phyloP scores from a whole-genome alignment of 1,140 invertebrate species.

The Caenorhabditis remanei region DNA sequence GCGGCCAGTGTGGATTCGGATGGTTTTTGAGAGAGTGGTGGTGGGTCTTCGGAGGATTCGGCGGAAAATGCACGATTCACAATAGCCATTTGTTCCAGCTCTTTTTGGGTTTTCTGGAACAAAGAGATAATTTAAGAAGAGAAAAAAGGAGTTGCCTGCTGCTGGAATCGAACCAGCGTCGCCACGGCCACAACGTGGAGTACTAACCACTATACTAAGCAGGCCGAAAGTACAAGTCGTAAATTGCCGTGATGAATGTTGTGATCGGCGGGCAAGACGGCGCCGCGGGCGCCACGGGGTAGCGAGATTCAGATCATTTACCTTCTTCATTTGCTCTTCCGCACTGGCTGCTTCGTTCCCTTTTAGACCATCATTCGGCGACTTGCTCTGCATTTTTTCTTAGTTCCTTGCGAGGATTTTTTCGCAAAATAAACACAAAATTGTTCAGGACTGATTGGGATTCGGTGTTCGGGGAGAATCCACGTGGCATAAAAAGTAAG shows the following conservation, averaged over 20 bases:
- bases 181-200: constrained; percentile 74
- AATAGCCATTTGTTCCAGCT: constrained; percentile 27
- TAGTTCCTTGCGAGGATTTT: constrained; percentile 11
- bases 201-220: constrained; percentile 74
- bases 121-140: not conserved
- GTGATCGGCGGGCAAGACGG: too few relatives aligned
- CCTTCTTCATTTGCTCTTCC: constrained; percentile 28
- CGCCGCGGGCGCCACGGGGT: too few relatives aligned
- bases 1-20: constrained; percentile 8
- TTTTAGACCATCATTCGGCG: not conserved
- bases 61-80: constrained; percentile 16
- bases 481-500: too few relatives aligned
- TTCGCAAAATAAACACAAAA: not conserved
- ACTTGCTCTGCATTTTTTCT: constrained; percentile 42
- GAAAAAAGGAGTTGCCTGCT: constrained; percentile 60
- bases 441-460: not conserved
- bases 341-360: not conserved
- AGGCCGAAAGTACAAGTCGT: constrained; percentile 56
- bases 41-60: constrained; percentile 16
- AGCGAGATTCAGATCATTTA: not conserved
- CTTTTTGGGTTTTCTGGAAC: constrained; percentile 27
- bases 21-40: not conserved
- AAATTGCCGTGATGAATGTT: too few relatives aligned
- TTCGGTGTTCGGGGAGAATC: too few relatives aligned
- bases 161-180: constrained; percentile 73